A percentile compares a stretch with the other conserved stretches of the same genome.
These are phyloP conservation scores for Kryptolebias ocellatus DNA, from an alignment of 2,797 vertebrate genomes.

Conservation along the genomic window DNA sequence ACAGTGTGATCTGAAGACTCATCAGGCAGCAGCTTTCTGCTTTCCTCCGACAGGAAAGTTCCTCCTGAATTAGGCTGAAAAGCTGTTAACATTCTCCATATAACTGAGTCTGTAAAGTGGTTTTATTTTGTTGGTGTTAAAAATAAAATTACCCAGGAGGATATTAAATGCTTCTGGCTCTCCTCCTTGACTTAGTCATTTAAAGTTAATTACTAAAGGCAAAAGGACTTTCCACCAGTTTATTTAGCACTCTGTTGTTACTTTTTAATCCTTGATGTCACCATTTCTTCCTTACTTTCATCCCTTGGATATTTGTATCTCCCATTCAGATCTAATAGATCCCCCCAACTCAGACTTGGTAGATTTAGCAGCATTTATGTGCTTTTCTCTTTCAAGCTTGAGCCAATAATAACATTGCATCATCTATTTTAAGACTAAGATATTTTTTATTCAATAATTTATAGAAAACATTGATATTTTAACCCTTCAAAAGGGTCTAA, in stretches of 20 bases:
- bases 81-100: conserved; percentile 64
- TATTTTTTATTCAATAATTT: background rate
- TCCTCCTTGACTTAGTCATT: conserved; percentile 45
- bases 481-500: background rate
- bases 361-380: background rate
- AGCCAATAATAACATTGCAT: background rate
- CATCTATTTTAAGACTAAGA: background rate
- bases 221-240: conserved; percentile 48
- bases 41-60: conserved; percentile 50
- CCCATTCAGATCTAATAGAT: background rate
- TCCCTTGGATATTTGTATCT: background rate
- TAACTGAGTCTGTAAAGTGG: conserved; percentile 69
- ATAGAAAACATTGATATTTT: background rate
- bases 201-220: conserved; percentile 60
- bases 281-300: conserved; percentile 5
- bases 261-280: conserved; percentile 38
- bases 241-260: conserved; percentile 30
- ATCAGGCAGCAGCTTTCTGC: conserved; percentile 57
- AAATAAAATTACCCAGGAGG: conserved; percentile 55
- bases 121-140: conserved; percentile 69
- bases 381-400: background rate
- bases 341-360: background rate
- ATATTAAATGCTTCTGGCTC: conserved; percentile 56
- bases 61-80: conserved; percentile 39
- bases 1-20: conserved; percentile 64